Base-by-base conservation (phyloP, 2,888 invertebrate genomes). In the Sturmia bella region DNA sequence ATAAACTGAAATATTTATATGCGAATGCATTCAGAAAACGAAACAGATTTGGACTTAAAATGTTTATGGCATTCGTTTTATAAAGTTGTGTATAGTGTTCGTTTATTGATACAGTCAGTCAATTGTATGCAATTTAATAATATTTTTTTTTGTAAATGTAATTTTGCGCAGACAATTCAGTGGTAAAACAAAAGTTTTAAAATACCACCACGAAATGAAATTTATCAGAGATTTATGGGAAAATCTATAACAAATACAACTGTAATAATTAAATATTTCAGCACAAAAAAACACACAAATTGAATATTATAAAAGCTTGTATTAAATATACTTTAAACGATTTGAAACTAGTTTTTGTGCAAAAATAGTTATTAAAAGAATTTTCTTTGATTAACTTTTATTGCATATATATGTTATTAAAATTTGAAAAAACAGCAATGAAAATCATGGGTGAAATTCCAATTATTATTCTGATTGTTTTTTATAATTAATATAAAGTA, bases 21-120 rank as follows among this genome's bases (percentile, higher is more conserved):
- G 52, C 52, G 17, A 64, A 72, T 61, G 24, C 21, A 66, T 52
- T 37, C 12, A 19, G 15, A n/a, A 54, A 56, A 69, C 27, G 9
- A 17, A 59, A 45, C 13, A 39, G 66, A 66, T 66, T 72, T 52
- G 72, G 59, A 52, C 54, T 66, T 32, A 64, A 78, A 43, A 13
- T 15, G 21, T 3, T 19, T 13, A 17, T 54, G 24, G 11, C 7
- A n/a, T 15, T 21, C 5, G 41, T 43, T 19, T 74, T 15, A 54
- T 21, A 37, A 32, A 13, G 17, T 17, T 73, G 5, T 27, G 1
- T 59, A 39, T 27, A 50, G 59, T 9, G 41, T 7, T 43, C 21
- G n/a, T 43, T 52, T n/a, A 57, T 41, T 37, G n/a, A 39, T 27
- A 43, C 41, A 41, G 32, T 52, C 43, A 69, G 12, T 37, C 17